Conservation (phyloP, 2,113 vertebrate species). For the Hepsetus odoe region DNA sequence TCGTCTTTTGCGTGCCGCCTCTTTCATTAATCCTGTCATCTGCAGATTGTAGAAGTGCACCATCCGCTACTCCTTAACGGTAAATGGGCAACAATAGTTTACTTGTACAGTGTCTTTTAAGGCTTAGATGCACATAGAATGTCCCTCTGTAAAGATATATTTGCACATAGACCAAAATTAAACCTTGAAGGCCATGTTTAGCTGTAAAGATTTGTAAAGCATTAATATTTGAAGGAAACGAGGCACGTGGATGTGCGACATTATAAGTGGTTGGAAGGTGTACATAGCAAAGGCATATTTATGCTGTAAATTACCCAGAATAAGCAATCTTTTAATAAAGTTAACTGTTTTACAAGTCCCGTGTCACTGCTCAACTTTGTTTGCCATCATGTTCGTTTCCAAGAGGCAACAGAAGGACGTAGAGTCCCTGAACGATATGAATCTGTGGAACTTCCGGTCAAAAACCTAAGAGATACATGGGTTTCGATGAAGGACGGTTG, state of each 20-base stretch:
- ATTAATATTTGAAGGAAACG: constrained; percentile 49
- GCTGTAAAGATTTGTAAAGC: constrained; percentile 45
- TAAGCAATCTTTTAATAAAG: constrained; percentile 54
- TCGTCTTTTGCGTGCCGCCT: neutral
- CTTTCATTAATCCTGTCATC: constrained; percentile 8
- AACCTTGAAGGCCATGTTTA: constrained; percentile 6
- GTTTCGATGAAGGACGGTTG: no score
- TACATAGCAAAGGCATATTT: constrained; percentile 56
- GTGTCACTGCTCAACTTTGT: neutral
- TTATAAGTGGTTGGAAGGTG: constrained; percentile 39
- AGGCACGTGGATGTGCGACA: constrained; percentile 8
- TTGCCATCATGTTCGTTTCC: no score
- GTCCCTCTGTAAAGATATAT: constrained; percentile 27
- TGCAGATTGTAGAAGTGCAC: constrained; percentile 27
- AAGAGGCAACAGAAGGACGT: no score
- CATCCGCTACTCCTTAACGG: constrained; percentile 16
- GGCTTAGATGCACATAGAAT: constrained; percentile 9
- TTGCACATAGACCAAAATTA: constrained; percentile 50
- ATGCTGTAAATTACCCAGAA: constrained; percentile 46
- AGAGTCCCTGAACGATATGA: no score
- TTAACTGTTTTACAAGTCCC: constrained; percentile 53
- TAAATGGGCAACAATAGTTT: constrained; percentile 25
- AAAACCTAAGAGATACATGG: no score
- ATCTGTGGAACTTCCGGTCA: no score
- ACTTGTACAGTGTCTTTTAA: constrained; percentile 43